A percentile compares a stretch with the other conserved stretches of the same genome.
phyloP scores from a whole-genome alignment of 1,140 invertebrate species.

The Nixonia krombeini region DNA sequence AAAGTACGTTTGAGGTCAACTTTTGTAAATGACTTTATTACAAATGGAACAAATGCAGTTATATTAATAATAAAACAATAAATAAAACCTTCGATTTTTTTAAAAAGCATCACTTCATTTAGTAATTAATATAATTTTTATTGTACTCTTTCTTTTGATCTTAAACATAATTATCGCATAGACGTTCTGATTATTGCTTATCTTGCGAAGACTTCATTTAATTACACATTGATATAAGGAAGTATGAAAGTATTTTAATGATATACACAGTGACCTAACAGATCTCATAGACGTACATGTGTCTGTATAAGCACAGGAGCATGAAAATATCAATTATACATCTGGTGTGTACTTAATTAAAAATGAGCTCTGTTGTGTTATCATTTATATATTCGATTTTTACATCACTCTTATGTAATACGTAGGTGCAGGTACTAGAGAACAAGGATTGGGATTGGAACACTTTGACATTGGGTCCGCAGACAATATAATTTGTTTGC shows the following conservation, averaged over 20 bases:
- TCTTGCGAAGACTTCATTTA: slow-evolving; percentile 52
- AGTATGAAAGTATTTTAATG: slow-evolving; percentile 47
- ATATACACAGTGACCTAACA: slow-evolving; percentile 39
- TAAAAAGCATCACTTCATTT: background rate
- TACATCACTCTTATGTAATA: slow-evolving; percentile 1
- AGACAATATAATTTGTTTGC: slow-evolving; percentile 17
- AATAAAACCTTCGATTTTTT: background rate
- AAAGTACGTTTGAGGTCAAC: no score
- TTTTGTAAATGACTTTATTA: no score
- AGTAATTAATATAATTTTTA: slow-evolving; percentile 38
- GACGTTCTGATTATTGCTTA: slow-evolving; percentile 62
- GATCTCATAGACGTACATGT: slow-evolving; percentile 35
- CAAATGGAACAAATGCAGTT: no score
- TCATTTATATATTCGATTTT: no score
- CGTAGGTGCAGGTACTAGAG: slow-evolving; percentile 58
- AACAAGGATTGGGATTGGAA: slow-evolving; percentile 53
- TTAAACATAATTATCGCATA: slow-evolving; percentile 49
- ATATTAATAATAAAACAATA: slow-evolving; percentile 6
- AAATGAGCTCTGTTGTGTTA: no score
- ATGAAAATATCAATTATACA: slow-evolving; percentile 60
- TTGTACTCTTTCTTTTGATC: slow-evolving; percentile 35
- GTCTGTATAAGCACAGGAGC: no score
- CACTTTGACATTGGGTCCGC: slow-evolving; percentile 56
- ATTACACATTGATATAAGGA: slow-evolving; percentile 60
- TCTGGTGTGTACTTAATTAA: no score